Base-by-base conservation (phyloP, 2,888 invertebrate species). In the Galeruca laticollis region DNA sequence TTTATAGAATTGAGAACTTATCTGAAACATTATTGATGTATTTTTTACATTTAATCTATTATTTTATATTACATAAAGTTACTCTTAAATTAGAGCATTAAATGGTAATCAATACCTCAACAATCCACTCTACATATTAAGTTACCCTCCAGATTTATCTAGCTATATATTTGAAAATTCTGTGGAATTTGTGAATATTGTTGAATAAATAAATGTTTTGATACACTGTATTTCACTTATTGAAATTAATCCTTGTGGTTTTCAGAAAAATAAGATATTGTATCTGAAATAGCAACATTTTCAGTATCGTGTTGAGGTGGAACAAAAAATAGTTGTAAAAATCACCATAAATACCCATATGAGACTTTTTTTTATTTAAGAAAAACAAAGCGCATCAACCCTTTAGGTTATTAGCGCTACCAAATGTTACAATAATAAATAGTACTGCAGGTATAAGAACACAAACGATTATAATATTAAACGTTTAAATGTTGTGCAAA, bases 151-250 rank as follows among this genome's bases (percentile, higher is more conserved):
- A 49, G 18, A 20, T 49, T 20, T 20, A 18, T 49, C 15, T 51
- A 51, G 51, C 15, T 51, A 51, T 51, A 51, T 51, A 51, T 51
- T 51, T 51, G 20, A 21, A 51, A 51, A 51, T 51, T 20, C 21
- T 1, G 20, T 51, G 18, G 21, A 51, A 21, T n/a, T 10, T 43
- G 15, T 43, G 43, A 43, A 13, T 51, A 51, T 21, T 51, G 51
- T 51, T 51, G 20, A 51, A 21, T 51, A 51, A 51, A 51, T 21
- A 21, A 40, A 51, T 51, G 51, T 51, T 51, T 21, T 13, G n/a
- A 40, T 13, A 40, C 40, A n/a, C 4, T 40, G 40, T 40, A 13
- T 40, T n/a, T 40, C n/a, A n/a, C n/a, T 37, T 37, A 37, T 37
- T 40, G n/a, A 40, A 40, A 13, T n/a, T n/a, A 13, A n/a, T 40